A percentile compares a stretch with the other conserved stretches of the same genome.
Evolutionary conservation across 2,113 vertebrate genomes (phyloP).

Genomic region (Circaetus cinerascens): DNA sequence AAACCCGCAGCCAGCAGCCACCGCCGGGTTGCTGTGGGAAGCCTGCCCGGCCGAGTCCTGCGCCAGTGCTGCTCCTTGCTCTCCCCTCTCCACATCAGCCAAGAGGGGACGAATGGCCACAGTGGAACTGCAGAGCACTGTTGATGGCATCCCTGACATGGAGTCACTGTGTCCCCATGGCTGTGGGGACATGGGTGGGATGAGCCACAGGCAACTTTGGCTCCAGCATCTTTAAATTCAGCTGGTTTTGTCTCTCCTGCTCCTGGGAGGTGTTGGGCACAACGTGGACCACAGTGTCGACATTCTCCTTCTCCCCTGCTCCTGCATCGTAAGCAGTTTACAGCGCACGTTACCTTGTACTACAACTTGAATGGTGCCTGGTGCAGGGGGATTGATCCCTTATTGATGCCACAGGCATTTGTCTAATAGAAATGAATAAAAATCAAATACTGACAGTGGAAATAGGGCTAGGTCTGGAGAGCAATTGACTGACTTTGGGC

Average conservation of each 20-base stretch:
- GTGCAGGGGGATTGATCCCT: background rate
- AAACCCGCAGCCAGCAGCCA: background rate
- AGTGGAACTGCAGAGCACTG: no score
- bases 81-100: no score
- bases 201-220: background rate
- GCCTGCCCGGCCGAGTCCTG: background rate
- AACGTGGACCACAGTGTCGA: fast-evolving
- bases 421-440: background rate
- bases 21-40: background rate
- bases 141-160: fast-evolving
- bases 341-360: background rate
- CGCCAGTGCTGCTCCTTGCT: fast-evolving
- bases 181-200: background rate
- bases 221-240: background rate
- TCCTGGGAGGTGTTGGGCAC: background rate
- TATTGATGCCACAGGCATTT: background rate
- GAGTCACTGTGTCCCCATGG: fast-evolving
- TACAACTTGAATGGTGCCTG: background rate
- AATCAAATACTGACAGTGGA: background rate
- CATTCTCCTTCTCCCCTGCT: background rate
- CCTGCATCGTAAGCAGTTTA: background rate
- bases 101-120: background rate
- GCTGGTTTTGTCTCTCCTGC: background rate
- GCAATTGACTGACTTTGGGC: background rate
- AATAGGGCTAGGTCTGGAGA: background rate